Conservation (phyloP, 2,113 vertebrate species). For the Proterorhinus semilunaris region DNA sequence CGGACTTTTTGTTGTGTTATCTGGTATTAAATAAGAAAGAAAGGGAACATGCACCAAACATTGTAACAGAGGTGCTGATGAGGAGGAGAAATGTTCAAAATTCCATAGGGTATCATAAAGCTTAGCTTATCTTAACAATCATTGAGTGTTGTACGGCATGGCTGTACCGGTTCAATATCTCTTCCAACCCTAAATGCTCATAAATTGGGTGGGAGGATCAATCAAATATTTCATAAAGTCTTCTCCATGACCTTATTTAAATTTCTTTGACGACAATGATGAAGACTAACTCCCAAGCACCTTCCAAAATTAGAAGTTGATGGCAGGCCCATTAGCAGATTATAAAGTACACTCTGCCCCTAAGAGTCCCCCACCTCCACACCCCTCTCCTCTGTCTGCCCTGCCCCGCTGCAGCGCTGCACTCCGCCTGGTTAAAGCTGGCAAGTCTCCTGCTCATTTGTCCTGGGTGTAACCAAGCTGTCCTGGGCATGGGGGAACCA, state of each 20-base stretch:
- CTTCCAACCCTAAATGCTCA: no score
- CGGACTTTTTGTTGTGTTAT: no score
- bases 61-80: no score
- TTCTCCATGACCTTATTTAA: slow-evolving; percentile 36
- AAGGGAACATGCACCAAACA: no score
- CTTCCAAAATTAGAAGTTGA: slow-evolving; percentile 62
- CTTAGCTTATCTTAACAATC: no score
- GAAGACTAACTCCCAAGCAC: slow-evolving; percentile 45
- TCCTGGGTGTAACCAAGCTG: slow-evolving; percentile 68
- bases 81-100: no score
- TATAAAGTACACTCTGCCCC: slow-evolving; percentile 62
- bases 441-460: slow-evolving; percentile 63
- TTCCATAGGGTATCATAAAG: no score
- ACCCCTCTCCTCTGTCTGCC: slow-evolving; percentile 28
- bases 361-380: slow-evolving; percentile 23
- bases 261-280: slow-evolving; percentile 42
- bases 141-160: neutral
- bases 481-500: slow-evolving; percentile 30
- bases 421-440: slow-evolving; percentile 40
- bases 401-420: slow-evolving; percentile 42
- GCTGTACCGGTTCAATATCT: no score
- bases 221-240: neutral
- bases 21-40: no score
- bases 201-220: no score
- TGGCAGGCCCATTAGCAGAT: slow-evolving; percentile 67